These are phyloP conservation scores for Vombatus ursinus DNA, from an alignment of 2,113 vertebrate species.

Conservation along the genomic window DNA sequence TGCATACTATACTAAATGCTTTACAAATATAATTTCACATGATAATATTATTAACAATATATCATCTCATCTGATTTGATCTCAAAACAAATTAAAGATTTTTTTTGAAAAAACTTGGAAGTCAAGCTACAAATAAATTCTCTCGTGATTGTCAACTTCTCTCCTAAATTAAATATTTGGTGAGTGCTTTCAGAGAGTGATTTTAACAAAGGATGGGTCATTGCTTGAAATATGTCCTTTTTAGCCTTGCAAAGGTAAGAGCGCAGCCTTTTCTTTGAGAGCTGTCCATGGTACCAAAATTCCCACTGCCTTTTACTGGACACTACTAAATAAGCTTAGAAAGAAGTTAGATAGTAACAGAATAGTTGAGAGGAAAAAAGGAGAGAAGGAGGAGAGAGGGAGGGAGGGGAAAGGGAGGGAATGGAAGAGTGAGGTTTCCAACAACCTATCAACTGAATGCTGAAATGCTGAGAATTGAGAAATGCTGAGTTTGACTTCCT, in stretches of 20 bases:
- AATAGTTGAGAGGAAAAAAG: not conserved
- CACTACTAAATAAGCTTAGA: not conserved
- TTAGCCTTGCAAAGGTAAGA: not conserved
- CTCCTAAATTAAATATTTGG: not conserved
- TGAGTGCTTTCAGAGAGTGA: not conserved
- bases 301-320: not conserved
- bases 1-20: not conserved
- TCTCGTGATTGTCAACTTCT: not conserved
- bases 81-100: not conserved
- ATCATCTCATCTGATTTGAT: not conserved
- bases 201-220: not conserved
- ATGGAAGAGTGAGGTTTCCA: not conserved
- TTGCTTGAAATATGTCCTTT: not conserved
- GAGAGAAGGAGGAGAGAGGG: too few relatives aligned
- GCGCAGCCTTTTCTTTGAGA: not conserved
- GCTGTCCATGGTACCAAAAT: not conserved
- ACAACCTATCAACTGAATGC: not conserved
- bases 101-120: not conserved
- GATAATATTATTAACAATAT: not conserved
- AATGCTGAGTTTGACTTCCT: not conserved
- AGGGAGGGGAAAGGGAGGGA: not conserved
- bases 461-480: not conserved
- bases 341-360: not conserved
- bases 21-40: not conserved
- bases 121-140: not conserved